These are phyloP conservation scores for Teleopsis dalmanni DNA, from an alignment of 1,140 invertebrate species.

Conservation along the genomic window DNA sequence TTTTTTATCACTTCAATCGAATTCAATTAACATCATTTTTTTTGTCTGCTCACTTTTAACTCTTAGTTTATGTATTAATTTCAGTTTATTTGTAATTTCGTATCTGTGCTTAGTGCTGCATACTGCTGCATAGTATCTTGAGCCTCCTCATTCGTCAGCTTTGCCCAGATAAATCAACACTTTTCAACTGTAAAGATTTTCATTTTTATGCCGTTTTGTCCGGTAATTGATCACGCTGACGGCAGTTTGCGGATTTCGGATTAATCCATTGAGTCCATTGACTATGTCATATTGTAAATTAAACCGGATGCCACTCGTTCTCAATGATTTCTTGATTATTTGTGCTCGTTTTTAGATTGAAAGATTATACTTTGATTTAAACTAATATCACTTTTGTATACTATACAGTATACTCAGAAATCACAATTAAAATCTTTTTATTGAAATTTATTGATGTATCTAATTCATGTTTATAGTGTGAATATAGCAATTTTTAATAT, in stretches of 20 bases:
- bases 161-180: slow-evolving; percentile 9
- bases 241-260: neutral
- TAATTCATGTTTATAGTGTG: too few relatives aligned
- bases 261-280: neutral
- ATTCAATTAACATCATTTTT: slow-evolving; percentile 15
- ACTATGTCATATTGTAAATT: slow-evolving; percentile 2
- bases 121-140: neutral
- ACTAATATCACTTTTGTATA: too few relatives aligned
- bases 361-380: slow-evolving; percentile 3
- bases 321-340: neutral
- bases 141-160: neutral
- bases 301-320: slow-evolving; percentile 12
- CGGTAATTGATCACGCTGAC: slow-evolving; percentile 5
- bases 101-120: neutral
- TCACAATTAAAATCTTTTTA: too few relatives aligned
- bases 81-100: slow-evolving; percentile 3
- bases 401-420: too few relatives aligned
- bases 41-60: neutral
- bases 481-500: too few relatives aligned
- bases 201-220: neutral
- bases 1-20: slow-evolving; percentile 14
- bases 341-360: slow-evolving; percentile 6
- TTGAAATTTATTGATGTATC: too few relatives aligned
- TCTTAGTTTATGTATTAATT: neutral
- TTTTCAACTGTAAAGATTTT: slow-evolving; percentile 1